Percentiles rank a stretch among this genome's conserved stretches.
Evolutionary conservation across 2,888 invertebrate species (phyloP).

Genomic region (Philereme vetulata): DNA sequence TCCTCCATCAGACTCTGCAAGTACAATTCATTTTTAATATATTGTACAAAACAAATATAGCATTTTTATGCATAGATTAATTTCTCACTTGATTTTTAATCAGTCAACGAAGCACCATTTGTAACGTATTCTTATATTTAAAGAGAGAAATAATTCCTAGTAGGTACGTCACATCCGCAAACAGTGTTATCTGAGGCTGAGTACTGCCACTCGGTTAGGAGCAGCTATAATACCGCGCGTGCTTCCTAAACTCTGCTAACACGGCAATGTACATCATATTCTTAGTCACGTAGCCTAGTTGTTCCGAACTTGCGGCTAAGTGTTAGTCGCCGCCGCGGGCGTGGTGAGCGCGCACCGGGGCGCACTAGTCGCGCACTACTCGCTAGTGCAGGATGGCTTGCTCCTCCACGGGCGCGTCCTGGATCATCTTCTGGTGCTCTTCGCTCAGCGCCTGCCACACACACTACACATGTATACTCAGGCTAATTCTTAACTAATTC

Average conservation of each 20-base stretch:
- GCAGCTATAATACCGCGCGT: neutral
- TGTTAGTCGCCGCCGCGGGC: too few species aligned
- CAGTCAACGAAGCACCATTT: too few species aligned
- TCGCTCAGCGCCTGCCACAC: slow-evolving; percentile 90
- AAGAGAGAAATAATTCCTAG: too few species aligned
- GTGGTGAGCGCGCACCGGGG: slow-evolving; percentile 13
- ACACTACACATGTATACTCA: slow-evolving; percentile 48
- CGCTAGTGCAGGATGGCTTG: slow-evolving; percentile 70
- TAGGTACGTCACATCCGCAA: too few species aligned
- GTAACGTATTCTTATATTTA: too few species aligned
- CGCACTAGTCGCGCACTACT: slow-evolving; percentile 13
- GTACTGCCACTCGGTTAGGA: neutral
- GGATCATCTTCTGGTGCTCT: slow-evolving; percentile 93
- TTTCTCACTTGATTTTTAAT: neutral
- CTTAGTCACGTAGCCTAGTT: too few species aligned
- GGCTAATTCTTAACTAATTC: slow-evolving; percentile 10
- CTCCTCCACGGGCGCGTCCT: slow-evolving; percentile 59
- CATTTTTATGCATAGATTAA: slow-evolving; percentile 17
- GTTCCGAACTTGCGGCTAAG: too few species aligned
- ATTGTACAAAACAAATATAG: neutral
- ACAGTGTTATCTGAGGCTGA: too few species aligned
- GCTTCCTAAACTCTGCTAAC: too few species aligned
- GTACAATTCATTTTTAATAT: slow-evolving; percentile 23
- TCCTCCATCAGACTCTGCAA: slow-evolving; percentile 84
- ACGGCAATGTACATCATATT: too few species aligned